A percentile compares a stretch with the other conserved stretches of the same genome.
Conservation (phyloP, 64 coral and sea anemone species). For the Dendrophyllia cribrosa region DNA sequence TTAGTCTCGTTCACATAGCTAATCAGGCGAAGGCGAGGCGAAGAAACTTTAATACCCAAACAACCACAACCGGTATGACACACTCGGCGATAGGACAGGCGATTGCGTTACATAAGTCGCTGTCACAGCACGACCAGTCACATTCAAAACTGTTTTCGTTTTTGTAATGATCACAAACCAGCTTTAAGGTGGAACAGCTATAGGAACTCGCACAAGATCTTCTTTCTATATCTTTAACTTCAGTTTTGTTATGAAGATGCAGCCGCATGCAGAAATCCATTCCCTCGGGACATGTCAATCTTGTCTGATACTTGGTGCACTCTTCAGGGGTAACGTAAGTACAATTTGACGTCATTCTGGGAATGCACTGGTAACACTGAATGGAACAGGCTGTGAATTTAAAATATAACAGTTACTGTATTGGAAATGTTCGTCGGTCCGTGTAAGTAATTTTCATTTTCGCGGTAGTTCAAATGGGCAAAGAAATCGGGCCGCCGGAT, state of each 20-base stretch:
- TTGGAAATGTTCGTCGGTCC: too few relatives aligned
- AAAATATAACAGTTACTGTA: background rate
- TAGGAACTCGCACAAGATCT: background rate
- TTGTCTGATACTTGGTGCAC: background rate
- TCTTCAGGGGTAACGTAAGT: background rate
- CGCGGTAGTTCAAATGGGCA: too few relatives aligned
- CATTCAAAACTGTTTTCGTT: background rate
- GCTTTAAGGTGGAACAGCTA: background rate
- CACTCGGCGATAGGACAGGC: background rate
- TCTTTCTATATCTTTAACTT: background rate
- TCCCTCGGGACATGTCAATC: background rate
- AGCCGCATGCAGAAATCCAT: background rate
- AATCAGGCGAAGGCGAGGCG: too few relatives aligned
- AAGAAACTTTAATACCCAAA: background rate
- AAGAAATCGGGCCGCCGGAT: too few relatives aligned
- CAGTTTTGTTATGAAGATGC: background rate
- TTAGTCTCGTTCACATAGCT: too few relatives aligned
- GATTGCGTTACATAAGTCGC: background rate
- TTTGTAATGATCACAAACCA: background rate
- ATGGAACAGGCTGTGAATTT: background rate
- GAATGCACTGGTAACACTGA: conserved; percentile 1
- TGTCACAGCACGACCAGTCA: background rate
- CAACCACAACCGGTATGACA: background rate
- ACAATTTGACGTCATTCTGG: background rate
- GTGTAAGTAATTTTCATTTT: too few relatives aligned